Base-by-base conservation (phyloP, 2,888 invertebrate genomes). In the Nomada hirtipes region DNA sequence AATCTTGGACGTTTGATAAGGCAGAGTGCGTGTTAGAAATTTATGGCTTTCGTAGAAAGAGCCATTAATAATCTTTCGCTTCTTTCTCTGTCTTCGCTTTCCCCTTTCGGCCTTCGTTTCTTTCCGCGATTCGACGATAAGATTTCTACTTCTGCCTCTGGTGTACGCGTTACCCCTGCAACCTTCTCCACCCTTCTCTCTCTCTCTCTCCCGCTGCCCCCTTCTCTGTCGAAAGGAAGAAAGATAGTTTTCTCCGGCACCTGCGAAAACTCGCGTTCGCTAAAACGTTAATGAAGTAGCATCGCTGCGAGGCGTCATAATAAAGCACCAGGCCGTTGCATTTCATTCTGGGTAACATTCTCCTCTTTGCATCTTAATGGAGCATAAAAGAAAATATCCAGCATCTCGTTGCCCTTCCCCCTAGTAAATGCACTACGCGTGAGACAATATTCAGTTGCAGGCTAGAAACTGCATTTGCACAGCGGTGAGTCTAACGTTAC, bases 31-130 rank as follows among this genome's bases (percentile, higher is more conserved):
- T 69, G 68, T 55, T 71, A 59, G 76, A 83, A 82, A 86, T 85
- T 86, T 81, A 84, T 83, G 82, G 81, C 76, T 83, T 74, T 79
- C 72, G 60, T 61, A 60, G 78, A 70, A 72, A 55, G 42, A 64
- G 55, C 77, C 86, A 86, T 87, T 87, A 87, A 86, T 86, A 86
- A 86, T 74, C 84, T 59, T 71, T 57, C 70, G 68, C 80, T 82
- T 70, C 73, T 79, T 60, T 79, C 79, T 72, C 76, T 44, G 55
- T 63, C 76, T 61, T 67, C 75, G 44, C 63, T 42, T 61, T 69
- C 47, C 42, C 63, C 42, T 26, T 68, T 61, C 67, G 29, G 44
- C 13, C 60, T 68, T 29, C 52, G 63, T 61, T 71, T 55, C 71
- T 74, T 86, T 79, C 73, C 69, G 57, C 75, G 47, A 29, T 55